A percentile compares a stretch with the other conserved stretches of the same genome.
Conservation (phyloP, 2,113 vertebrate genomes). For the Sminthopsis crassicaudata region DNA sequence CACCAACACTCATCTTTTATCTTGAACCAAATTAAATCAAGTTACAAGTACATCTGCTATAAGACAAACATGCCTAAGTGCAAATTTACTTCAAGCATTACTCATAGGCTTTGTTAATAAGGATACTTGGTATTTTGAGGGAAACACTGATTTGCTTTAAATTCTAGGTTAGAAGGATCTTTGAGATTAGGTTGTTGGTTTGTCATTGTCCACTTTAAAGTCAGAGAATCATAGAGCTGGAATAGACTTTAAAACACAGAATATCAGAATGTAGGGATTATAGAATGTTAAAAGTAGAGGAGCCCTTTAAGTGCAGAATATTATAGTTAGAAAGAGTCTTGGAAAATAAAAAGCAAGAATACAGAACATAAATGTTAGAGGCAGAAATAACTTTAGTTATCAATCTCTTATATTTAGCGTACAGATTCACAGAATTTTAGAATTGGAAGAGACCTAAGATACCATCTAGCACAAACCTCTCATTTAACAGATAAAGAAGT, state of each 20-base stretch:
- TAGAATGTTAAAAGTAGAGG: neutral
- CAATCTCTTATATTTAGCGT: neutral
- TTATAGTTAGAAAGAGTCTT: neutral
- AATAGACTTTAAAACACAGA: neutral
- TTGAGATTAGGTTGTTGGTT: neutral
- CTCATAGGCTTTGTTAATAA: neutral
- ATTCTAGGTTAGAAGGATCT: neutral
- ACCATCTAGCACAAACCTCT: neutral
- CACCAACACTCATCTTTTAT: conserved; percentile 67
- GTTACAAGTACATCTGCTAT: conserved; percentile 49
- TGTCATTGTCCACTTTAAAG: neutral
- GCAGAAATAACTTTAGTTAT: neutral
- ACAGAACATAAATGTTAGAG: neutral
- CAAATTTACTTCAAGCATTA: neutral
- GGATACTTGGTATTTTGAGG: conserved; percentile 6
- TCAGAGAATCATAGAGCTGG: neutral
- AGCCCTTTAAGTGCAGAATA: neutral
- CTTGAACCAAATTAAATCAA: conserved; percentile 68
- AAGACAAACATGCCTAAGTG: conserved; percentile 41
- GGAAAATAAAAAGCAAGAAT: neutral
- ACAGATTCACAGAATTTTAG: neutral
- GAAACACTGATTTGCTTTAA: neutral
- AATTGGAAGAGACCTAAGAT: neutral
- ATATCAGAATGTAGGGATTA: neutral
- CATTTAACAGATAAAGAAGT: neutral